Conservation (phyloP, 1,140 invertebrate species). For the Scaptomyza pallida region DNA sequence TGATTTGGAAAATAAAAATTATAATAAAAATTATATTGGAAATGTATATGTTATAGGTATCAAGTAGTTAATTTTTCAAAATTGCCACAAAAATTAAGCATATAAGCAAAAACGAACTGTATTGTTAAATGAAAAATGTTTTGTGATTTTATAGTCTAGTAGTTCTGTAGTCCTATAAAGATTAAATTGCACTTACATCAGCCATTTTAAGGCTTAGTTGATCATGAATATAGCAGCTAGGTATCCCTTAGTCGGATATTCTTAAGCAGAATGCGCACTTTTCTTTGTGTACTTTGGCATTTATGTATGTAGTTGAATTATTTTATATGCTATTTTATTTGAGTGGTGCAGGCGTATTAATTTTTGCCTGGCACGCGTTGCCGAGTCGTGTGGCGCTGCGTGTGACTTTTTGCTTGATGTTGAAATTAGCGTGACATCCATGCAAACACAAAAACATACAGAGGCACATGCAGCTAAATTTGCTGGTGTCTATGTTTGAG, state of each 20-base stretch:
- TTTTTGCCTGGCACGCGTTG: conserved; percentile 64
- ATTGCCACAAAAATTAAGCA: too few species aligned
- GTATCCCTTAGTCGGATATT: background rate
- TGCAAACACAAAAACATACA: conserved; percentile 22
- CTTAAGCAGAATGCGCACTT: background rate
- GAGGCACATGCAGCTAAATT: conserved; percentile 25
- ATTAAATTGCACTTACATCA: too few species aligned
- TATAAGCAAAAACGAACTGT: too few species aligned
- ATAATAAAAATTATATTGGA: too few species aligned
- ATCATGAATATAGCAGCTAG: too few species aligned
- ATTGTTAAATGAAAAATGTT: too few species aligned
- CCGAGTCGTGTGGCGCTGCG: conserved; percentile 37
- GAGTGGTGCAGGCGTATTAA: conserved; percentile 53
- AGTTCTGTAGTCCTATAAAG: too few species aligned
- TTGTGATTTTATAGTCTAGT: too few species aligned
- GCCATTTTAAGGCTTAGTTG: too few species aligned
- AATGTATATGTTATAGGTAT: too few species aligned
- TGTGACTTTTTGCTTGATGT: conserved; percentile 37
- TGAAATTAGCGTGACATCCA: conserved; percentile 61
- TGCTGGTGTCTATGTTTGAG: conserved; percentile 49
- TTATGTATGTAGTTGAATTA: background rate
- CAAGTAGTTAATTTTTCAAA: too few species aligned
- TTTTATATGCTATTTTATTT: conserved; percentile 12
- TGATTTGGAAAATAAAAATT: too few species aligned
- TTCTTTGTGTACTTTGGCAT: background rate